phyloP scores from a whole-genome alignment of 2,113 vertebrate genomes.

The Noturus placidus region DNA sequence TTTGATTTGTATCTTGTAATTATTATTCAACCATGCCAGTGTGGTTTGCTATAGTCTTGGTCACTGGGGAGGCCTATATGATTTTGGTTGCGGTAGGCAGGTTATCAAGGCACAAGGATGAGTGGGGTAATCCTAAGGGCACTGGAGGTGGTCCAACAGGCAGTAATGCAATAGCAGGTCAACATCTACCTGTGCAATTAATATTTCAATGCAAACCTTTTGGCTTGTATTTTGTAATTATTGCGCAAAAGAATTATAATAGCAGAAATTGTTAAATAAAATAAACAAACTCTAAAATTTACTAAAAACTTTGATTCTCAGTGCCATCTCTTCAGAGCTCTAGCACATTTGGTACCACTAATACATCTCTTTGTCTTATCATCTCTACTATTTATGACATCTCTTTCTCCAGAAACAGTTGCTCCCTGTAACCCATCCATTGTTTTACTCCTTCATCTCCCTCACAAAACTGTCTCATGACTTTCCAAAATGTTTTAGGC shows the following conservation, averaged over 20 bases:
- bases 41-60: too few relatives aligned
- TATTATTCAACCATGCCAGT: background rate
- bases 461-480: constrained; percentile 47
- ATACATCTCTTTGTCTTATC: background rate
- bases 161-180: too few relatives aligned
- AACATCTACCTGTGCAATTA: too few relatives aligned
- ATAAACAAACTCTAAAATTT: background rate
- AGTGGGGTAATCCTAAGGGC: too few relatives aligned
- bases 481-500: constrained; percentile 39
- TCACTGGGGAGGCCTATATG: too few relatives aligned
- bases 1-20: background rate
- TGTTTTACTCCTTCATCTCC: constrained; percentile 29
- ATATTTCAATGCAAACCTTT: background rate
- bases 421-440: constrained; percentile 35
- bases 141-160: too few relatives aligned
- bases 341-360: background rate
- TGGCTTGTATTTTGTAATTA: background rate
- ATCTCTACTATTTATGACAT: background rate
- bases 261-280: background rate
- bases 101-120: too few relatives aligned
- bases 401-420: constrained; percentile 52
- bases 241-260: background rate
- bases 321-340: background rate
- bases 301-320: constrained; percentile 7
- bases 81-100: too few relatives aligned